Percentiles rank a stretch among this genome's conserved stretches.
These are phyloP conservation scores for Sylvilagus floridanus DNA, from an alignment of 2,797 vertebrate genomes.

Conservation along the genomic window DNA sequence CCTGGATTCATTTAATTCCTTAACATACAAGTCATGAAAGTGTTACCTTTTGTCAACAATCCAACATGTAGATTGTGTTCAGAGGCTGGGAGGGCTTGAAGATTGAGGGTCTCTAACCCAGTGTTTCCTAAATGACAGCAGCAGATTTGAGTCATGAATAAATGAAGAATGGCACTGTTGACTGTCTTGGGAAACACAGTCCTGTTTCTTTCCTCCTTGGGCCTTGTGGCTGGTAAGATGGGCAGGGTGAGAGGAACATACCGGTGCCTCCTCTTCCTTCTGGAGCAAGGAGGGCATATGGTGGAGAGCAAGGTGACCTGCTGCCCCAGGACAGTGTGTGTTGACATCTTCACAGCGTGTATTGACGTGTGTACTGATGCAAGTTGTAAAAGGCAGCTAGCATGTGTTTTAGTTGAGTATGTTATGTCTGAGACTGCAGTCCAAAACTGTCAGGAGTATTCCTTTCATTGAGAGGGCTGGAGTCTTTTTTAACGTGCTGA, in stretches of 20 bases:
- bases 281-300: not conserved
- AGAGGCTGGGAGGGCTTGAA: not conserved
- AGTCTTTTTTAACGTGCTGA: not conserved
- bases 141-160: not conserved
- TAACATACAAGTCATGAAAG: not conserved
- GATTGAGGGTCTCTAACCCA: not conserved
- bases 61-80: not conserved
- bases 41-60: not conserved
- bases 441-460: not conserved
- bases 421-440: not conserved
- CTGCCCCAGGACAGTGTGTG: not conserved
- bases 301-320: not conserved
- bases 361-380: not conserved
- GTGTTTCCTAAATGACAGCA: not conserved
- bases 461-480: not conserved
- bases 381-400: not conserved
- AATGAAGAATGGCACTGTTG: not conserved
- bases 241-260: not conserved
- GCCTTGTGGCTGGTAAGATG: not conserved
- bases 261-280: not conserved
- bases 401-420: not conserved
- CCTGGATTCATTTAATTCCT: constrained; percentile 3
- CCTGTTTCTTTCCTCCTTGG: not conserved
- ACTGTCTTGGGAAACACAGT: not conserved
- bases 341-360: not conserved